Conservation (phyloP, 2,113 vertebrate species). For the Pterocles gutturalis region DNA sequence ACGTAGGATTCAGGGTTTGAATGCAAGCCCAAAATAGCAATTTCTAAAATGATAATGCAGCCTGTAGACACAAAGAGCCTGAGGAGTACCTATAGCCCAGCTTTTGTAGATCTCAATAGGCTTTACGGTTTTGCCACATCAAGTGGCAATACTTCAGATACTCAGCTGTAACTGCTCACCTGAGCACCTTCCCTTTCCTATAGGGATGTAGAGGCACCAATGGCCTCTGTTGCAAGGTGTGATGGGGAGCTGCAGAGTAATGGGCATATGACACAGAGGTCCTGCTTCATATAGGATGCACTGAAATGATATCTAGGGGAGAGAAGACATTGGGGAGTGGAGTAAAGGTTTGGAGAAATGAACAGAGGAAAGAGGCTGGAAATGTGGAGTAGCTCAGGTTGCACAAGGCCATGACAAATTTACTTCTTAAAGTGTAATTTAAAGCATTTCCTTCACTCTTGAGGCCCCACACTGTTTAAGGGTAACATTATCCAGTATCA, state of each 20-base stretch:
- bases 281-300: background rate
- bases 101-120: background rate
- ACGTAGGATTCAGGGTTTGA: conserved; percentile 19
- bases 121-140: background rate
- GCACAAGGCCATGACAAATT: background rate
- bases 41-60: conserved; percentile 3
- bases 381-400: background rate
- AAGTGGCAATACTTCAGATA: background rate
- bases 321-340: background rate
- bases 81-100: background rate
- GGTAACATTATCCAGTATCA: background rate
- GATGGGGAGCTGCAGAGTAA: background rate
- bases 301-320: background rate
- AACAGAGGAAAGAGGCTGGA: background rate
- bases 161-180: background rate
- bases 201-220: rapidly evolving
- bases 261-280: background rate
- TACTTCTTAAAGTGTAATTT: background rate
- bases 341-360: background rate
- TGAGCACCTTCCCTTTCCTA: background rate
- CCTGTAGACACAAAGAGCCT: background rate
- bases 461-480: background rate
- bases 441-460: background rate
- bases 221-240: background rate
- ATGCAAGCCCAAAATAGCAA: background rate